These are phyloP conservation scores for Bos taurus DNA, from an alignment of 2,113 vertebrate species.

Conservation along the genomic window ARS-UCD2.0 NC_037328.1:52788501-52789000, in stretches of 20 bases:
- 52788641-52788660: not conserved
- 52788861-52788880: constrained; percentile 27
- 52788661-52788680: not conserved
- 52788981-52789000: not conserved
- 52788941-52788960: not conserved
- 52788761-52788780: constrained; percentile 12
- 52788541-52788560: not conserved
- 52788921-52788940: not conserved
- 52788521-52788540: not conserved
- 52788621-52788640: not conserved
- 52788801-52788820: constrained; percentile 24
- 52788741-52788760: constrained; percentile 13
- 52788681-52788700: not conserved
- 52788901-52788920: not conserved
- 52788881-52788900: constrained; percentile 1
- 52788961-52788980: not conserved
- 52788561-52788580: not conserved
- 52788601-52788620: not conserved
- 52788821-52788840: constrained; percentile 14
- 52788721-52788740: not conserved
- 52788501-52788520: not conserved
- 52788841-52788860: constrained; percentile 56
- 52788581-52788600: not conserved
- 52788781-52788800: constrained; percentile 42
- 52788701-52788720: not conserved